Percentiles rank a stretch among this genome's conserved stretches.
These are phyloP conservation scores for Pithys albifrons DNA, from an alignment of 2,113 vertebrate genomes.

Conservation along the genomic window DNA sequence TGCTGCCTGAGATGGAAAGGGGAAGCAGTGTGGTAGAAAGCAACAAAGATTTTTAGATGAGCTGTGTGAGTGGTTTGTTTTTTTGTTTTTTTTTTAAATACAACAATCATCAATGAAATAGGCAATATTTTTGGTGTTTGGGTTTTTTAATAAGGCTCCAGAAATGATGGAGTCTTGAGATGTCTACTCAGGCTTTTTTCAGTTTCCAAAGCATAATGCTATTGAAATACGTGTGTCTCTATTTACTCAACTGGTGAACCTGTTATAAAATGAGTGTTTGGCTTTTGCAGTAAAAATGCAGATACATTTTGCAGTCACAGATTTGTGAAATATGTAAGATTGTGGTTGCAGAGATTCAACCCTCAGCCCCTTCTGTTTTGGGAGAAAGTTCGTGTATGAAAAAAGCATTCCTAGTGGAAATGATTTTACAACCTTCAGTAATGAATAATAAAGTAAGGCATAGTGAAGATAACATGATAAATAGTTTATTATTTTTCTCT, in stretches of 20 bases:
- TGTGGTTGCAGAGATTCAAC: neutral
- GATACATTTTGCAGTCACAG: neutral
- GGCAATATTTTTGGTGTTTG: neutral
- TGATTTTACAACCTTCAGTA: neutral
- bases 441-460: neutral
- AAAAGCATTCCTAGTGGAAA: neutral
- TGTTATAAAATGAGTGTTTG: slow-evolving; percentile 15
- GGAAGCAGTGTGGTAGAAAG: neutral
- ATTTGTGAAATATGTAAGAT: neutral
- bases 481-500: neutral
- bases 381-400: neutral
- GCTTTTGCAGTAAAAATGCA: slow-evolving; percentile 9
- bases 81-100: neutral
- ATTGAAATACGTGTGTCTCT: neutral
- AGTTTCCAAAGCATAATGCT: neutral
- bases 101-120: neutral
- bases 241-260: slow-evolving; percentile 8
- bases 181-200: neutral
- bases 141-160: neutral
- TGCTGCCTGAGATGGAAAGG: neutral
- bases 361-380: neutral
- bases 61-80: neutral
- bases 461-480: neutral
- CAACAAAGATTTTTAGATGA: neutral
- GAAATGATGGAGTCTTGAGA: neutral